Conservation (phyloP, 2,113 vertebrate genomes). For the Melozone crissalis region DNA sequence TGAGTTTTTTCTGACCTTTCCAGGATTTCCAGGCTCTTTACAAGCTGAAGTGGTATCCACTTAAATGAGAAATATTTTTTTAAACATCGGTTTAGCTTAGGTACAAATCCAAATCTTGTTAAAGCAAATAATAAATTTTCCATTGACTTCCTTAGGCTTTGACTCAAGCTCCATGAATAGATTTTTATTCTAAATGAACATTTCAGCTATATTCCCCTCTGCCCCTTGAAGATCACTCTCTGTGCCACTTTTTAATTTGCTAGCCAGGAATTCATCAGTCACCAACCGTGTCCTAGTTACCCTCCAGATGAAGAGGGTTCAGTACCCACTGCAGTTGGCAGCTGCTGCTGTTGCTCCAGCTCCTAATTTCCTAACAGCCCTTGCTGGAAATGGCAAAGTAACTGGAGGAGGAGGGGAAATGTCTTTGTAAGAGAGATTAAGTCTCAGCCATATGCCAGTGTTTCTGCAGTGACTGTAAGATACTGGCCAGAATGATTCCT, state of each 20-base stretch:
- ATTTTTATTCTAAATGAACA: not conserved
- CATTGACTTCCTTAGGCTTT: not conserved
- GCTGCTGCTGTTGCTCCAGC: not conserved
- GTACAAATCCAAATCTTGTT: not conserved
- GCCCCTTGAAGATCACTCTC: not conserved
- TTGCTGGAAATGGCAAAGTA: not conserved
- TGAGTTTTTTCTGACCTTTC: not conserved
- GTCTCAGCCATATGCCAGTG: not conserved
- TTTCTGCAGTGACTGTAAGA: not conserved
- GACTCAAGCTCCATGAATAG: not conserved
- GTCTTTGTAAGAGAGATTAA: not conserved
- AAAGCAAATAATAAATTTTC: not conserved
- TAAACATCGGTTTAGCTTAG: not conserved
- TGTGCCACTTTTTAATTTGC: not conserved
- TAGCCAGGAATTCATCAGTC: not conserved
- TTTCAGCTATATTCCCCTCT: not conserved
- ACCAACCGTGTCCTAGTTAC: not conserved
- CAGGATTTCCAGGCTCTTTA: not conserved
- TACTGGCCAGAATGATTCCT: not conserved
- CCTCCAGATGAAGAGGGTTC: not conserved
- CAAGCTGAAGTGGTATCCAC: not conserved
- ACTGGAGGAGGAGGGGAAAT: not conserved
- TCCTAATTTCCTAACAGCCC: not conserved
- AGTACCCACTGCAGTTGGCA: not conserved
- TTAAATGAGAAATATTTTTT: not conserved